Conservation (phyloP, 1,140 invertebrate species). For the Drosophila ficusphila region DNA sequence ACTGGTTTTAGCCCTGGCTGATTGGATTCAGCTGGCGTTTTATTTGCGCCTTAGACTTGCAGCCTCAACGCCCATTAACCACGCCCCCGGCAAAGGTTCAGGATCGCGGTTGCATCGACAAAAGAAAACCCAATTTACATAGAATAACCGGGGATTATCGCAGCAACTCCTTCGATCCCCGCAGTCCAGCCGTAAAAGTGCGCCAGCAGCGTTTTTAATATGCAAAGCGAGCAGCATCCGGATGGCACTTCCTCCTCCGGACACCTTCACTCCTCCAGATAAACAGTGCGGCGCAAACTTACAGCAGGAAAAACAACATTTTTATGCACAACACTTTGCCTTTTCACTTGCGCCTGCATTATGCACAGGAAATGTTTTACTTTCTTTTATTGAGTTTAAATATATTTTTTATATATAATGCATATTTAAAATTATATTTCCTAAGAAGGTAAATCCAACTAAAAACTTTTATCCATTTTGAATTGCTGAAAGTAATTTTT, state of each 20-base stretch:
- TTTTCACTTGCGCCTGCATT: constrained; percentile 3
- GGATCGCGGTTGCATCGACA: constrained; percentile 38
- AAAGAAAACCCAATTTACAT: constrained; percentile 70
- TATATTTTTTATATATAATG: too few relatives aligned
- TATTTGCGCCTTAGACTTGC: constrained; percentile 29
- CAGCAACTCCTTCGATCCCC: constrained; percentile 17
- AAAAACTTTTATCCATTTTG: too few relatives aligned
- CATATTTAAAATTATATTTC: too few relatives aligned
- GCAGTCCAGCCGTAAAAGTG: constrained; percentile 43
- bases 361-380: background rate
- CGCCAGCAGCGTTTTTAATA: constrained; percentile 60
- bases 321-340: constrained; percentile 53
- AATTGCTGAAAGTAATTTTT: too few relatives aligned
- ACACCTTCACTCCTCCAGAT: constrained; percentile 5
- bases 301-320: constrained; percentile 36
- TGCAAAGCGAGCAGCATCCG: constrained; percentile 37
- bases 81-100: constrained; percentile 3
- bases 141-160: constrained; percentile 66
- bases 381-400: background rate
- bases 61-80: constrained; percentile 33
- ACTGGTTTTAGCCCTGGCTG: constrained; percentile 11
- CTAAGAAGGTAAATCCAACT: too few relatives aligned
- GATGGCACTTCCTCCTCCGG: constrained; percentile 19
- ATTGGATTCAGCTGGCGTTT: constrained; percentile 39
- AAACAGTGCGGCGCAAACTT: constrained; percentile 33